phyloP scores from a whole-genome alignment of 2,888 invertebrate species.

The Drosophila diplacantha region DNA sequence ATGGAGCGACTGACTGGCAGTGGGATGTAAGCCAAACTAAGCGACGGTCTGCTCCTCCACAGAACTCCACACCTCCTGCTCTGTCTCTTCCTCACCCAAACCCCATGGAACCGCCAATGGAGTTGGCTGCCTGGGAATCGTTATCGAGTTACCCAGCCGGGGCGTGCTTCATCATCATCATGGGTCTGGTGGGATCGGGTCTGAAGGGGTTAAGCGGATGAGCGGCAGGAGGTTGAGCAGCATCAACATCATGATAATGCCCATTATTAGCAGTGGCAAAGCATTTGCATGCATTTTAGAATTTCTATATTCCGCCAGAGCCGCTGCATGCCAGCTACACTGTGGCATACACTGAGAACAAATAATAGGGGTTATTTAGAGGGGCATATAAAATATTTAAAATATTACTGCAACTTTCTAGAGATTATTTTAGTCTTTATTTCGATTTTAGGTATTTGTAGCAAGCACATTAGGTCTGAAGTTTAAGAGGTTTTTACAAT shows the following conservation, averaged over 20 bases:
- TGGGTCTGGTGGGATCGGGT: not conserved
- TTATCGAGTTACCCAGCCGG: slow-evolving; percentile 51
- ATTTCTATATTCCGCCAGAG: slow-evolving; percentile 53
- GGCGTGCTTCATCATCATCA: slow-evolving; percentile 28
- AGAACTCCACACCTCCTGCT: not conserved
- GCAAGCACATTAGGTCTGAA: not conserved
- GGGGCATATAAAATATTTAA: no score
- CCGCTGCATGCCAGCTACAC: slow-evolving; percentile 8
- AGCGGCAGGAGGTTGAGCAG: slow-evolving; percentile 19
- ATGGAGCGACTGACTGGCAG: slow-evolving; percentile 10
- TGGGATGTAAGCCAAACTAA: slow-evolving; percentile 32
- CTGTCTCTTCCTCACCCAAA: not conserved
- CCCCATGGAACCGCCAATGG: slow-evolving; percentile 16
- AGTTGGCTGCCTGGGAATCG: slow-evolving; percentile 50
- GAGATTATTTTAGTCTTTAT: not conserved
- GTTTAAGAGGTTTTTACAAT: not conserved
- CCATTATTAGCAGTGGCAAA: slow-evolving; percentile 66
- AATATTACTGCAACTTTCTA: not conserved
- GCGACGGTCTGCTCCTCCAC: slow-evolving; percentile 17
- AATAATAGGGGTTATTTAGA: not conserved
- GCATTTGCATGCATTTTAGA: slow-evolving; percentile 57
- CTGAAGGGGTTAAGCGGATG: slow-evolving; percentile 6
- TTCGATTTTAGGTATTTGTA: not conserved
- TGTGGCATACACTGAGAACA: slow-evolving; percentile 40
- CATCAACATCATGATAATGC: slow-evolving; percentile 57